Base-by-base conservation (phyloP, 1,140 invertebrate species). In the Drosophila ironensis region DNA sequence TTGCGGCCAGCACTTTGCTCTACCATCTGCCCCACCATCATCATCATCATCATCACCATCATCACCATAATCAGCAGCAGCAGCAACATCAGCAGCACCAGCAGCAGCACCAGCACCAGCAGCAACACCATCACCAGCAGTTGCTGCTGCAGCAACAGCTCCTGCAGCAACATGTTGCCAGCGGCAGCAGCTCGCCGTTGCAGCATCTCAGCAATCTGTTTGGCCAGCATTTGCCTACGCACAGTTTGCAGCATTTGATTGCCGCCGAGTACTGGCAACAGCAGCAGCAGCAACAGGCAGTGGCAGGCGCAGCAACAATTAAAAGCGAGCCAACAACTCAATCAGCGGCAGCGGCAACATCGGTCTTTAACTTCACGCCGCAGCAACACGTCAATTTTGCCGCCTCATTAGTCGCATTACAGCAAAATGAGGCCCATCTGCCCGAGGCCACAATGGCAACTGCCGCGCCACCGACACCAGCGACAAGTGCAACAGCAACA, bases 301-400 rank as follows among this genome's bases (percentile, higher is more conserved):
- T 63, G 66, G 16, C 51, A 48, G 9, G 19, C 63, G 35, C 47
- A 41, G 30, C 74, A 56, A 45, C 72, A 82, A 87, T 87, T 82
- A 87, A 82, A 87, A 87, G 45, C 73, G 66, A 87, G 63, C 50
- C 77, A 87, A 87, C 77, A 87, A 87, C 82, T 87, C 84, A 87
- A 87, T 87, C 77, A 60, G 64, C 53, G 47, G 20, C 67, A 38
- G 12, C 53, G 20, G 22, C 76, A 37, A 42, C 78, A 37, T 73
- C 80, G 48, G 70, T 84, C 51, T 75, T 84, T 27, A 51, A 72
- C 44, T 84, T 86, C 66, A 75, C 80, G 67, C 80, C 80, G 45
- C 81, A 84, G 64, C 80, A 81, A 54, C 76, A 84, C 74, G 80
- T 86, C 74, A 84, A 86, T 84, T 84, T 84, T 80, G 80, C 80